A percentile compares a stretch with the other conserved stretches of the same genome.
These are phyloP conservation scores for Tachyglossus aculeatus DNA, from an alignment of 2,797 vertebrate species.

Conservation along the genomic window DNA sequence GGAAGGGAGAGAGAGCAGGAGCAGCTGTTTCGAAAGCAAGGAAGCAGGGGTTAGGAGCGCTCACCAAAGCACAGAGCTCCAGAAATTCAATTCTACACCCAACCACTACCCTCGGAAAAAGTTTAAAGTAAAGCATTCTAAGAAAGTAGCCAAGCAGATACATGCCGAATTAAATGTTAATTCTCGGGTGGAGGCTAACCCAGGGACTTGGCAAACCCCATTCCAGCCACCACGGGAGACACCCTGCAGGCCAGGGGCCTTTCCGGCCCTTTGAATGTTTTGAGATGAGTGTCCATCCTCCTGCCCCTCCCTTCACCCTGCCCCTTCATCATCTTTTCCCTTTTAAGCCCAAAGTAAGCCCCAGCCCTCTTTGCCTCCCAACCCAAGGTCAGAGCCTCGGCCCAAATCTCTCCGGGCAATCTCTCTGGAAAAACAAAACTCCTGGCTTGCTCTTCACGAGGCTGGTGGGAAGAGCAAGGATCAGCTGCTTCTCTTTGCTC, in stretches of 20 bases:
- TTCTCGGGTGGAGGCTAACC: conserved; percentile 13
- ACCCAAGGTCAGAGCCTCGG: no score
- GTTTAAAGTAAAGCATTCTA: conserved; percentile 15
- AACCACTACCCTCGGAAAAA: not conserved
- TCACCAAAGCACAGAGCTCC: conserved; percentile 41
- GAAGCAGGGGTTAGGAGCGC: conserved; percentile 8
- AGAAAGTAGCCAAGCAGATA: conserved; percentile 52
- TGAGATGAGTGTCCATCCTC: accelerated
- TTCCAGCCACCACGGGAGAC: not conserved
- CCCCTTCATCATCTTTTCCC: not conserved
- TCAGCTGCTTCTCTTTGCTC: not conserved
- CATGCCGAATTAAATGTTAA: conserved; percentile 52
- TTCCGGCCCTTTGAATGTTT: no score
- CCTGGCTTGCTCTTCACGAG: no score
- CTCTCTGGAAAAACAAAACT: not conserved
- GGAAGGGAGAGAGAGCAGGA: no score
- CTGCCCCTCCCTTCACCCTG: not conserved
- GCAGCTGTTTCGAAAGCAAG: no score
- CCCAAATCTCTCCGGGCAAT: not conserved
- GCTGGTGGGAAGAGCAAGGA: no score
- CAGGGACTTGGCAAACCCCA: not conserved
- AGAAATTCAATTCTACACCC: not conserved
- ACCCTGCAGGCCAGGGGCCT: not conserved
- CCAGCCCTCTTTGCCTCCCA: no score
- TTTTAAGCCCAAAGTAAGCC: not conserved